Conservation (phyloP, 2,888 invertebrate species). For the Thyatira batis region DNA sequence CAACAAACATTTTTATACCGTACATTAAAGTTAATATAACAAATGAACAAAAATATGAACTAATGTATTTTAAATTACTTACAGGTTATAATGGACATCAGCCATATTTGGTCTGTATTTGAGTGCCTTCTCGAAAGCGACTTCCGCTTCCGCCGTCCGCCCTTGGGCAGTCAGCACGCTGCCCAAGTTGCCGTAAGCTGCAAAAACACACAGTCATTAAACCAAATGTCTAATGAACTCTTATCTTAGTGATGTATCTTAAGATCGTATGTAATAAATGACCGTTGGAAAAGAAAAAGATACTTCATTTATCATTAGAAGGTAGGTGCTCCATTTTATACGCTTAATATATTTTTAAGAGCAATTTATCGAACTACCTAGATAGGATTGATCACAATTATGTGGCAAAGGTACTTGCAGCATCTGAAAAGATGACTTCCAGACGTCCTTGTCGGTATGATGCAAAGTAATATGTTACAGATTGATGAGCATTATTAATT, state of each 20-base stretch:
- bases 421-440: background rate
- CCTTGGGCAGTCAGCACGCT: constrained; percentile 96
- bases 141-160: constrained; percentile 93
- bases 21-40: no score
- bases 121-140: constrained; percentile 94
- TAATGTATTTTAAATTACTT: constrained; percentile 78
- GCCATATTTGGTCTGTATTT: constrained; percentile 98
- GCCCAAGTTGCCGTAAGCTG: constrained; percentile 98
- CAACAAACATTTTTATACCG: no score
- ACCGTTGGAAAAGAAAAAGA: background rate
- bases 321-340: background rate
- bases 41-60: background rate
- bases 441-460: background rate
- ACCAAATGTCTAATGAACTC: background rate
- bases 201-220: constrained; percentile 48
- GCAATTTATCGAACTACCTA: background rate
- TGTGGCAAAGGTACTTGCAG: background rate
- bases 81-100: constrained; percentile 99
- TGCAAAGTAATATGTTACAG: background rate
- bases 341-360: background rate
- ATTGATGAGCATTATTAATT: background rate
- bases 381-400: background rate
- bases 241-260: background rate
- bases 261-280: background rate
- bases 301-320: background rate